These are phyloP conservation scores for Sciurus carolinensis DNA, from an alignment of 2,797 vertebrate species.

Conservation along the genomic window DNA sequence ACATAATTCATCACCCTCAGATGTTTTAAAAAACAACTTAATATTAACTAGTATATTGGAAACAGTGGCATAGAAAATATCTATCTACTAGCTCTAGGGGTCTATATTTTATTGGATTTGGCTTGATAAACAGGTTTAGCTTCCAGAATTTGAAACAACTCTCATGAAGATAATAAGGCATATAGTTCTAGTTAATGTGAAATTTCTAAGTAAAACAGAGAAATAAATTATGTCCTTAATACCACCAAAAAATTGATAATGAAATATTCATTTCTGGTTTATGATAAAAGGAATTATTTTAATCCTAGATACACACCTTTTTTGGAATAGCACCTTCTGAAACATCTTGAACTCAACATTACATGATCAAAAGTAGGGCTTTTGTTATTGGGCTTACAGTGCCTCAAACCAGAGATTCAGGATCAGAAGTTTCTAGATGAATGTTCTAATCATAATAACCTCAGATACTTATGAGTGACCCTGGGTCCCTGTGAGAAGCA, in stretches of 20 bases:
- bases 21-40: background rate
- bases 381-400: background rate
- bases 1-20: background rate
- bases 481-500: too few relatives aligned
- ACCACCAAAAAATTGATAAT: background rate
- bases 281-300: constrained; percentile 20
- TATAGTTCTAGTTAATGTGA: constrained; percentile 26
- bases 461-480: background rate
- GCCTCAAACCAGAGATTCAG: background rate
- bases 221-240: constrained; percentile 29
- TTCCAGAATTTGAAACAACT: constrained; percentile 35
- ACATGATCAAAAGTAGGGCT: background rate
- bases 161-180: constrained; percentile 10
- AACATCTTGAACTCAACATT: background rate
- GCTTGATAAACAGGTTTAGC: constrained; percentile 56
- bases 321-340: background rate
- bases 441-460: background rate
- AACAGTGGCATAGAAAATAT: background rate
- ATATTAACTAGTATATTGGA: background rate
- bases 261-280: constrained; percentile 33
- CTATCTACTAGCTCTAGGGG: background rate
- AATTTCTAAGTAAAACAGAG: constrained; percentile 21
- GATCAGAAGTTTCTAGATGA: constrained; percentile 16
- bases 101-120: background rate
- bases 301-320: background rate